Evolutionary conservation across 2,797 vertebrate genomes (phyloP).

Genomic region (Cheirogaleus major): DNA sequence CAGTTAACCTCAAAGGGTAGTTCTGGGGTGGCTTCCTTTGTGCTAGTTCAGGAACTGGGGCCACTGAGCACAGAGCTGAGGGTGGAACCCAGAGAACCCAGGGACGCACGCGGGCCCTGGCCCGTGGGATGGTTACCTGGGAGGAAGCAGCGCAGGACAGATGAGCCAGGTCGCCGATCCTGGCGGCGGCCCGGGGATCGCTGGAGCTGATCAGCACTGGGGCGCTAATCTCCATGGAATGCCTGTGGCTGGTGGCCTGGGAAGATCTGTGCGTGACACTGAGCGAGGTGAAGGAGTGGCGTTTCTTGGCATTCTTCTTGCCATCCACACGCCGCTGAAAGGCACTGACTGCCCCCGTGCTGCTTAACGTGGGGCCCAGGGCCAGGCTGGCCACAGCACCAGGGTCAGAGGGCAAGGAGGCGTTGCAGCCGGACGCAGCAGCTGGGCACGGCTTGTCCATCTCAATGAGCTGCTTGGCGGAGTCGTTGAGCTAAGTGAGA

Average conservation of each 20-base stretch:
- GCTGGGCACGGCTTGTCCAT: conserved; percentile 92
- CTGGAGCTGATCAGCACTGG: conserved; percentile 98
- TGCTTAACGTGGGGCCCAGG: conserved; percentile 83
- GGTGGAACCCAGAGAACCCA: background rate
- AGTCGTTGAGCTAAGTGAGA: conserved; percentile 93
- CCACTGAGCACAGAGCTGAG: background rate
- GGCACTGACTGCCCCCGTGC: conserved; percentile 84
- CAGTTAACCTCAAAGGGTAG: background rate
- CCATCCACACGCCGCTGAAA: conserved; percentile 91
- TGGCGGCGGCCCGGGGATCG: conserved; percentile 94
- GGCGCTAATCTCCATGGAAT: conserved; percentile 99
- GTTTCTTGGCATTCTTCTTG: conserved; percentile 99
- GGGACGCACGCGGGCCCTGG: background rate
- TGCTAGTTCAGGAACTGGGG: background rate
- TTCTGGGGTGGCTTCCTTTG: background rate
- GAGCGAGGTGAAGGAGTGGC: conserved; percentile 97
- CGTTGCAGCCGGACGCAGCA: conserved; percentile 75
- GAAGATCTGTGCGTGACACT: conserved; percentile 97
- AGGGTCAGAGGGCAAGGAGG: conserved; percentile 83
- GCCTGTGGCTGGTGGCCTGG: conserved; percentile 94
- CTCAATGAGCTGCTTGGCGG: conserved; percentile 97
- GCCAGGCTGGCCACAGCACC: conserved; percentile 86
- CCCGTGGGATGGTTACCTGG: conserved; percentile 84
- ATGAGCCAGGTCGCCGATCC: conserved; percentile 91
- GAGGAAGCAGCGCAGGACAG: conserved; percentile 89